Evolutionary conservation across 2,113 vertebrate species (phyloP).

Genomic region (Nothobranchius furzeri): DNA sequence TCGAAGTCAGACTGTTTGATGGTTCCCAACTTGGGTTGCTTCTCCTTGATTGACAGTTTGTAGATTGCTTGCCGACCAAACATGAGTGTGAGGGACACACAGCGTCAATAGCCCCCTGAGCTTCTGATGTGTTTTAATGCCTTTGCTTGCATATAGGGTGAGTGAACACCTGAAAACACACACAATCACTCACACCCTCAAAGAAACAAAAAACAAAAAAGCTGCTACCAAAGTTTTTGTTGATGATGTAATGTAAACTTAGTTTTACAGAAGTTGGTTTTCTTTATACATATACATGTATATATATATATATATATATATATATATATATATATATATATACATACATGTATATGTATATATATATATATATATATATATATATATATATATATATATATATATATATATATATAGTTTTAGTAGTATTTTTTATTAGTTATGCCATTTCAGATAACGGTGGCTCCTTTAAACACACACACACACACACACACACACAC

Average conservation of each 20-base stretch:
- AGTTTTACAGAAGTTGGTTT: constrained; percentile 16
- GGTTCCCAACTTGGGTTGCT: constrained; percentile 75
- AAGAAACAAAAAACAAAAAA: constrained; percentile 8
- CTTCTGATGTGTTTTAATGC: constrained; percentile 63
- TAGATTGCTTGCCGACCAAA: constrained; percentile 80
- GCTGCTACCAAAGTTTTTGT: constrained; percentile 52
- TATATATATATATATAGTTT: too few species aligned
- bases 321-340: too few species aligned
- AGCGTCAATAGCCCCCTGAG: constrained; percentile 57
- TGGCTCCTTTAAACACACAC: constrained; percentile 13
- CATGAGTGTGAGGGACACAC: constrained; percentile 66
- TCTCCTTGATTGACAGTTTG: constrained; percentile 74
- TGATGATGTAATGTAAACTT: constrained; percentile 14
- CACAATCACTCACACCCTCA: not conserved
- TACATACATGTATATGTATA: too few species aligned
- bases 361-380: too few species aligned
- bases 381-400: too few species aligned
- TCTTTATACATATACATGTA: not conserved
- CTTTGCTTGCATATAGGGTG: constrained; percentile 58
- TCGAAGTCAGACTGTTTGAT: constrained; percentile 72
- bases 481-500: not conserved
- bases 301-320: too few species aligned
- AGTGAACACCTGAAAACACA: constrained; percentile 37
- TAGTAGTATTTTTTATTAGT: not conserved
- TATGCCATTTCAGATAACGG: constrained; percentile 4